Evolutionary conservation across 2,888 invertebrate genomes (phyloP).

Genomic region (Cotesia congregata): DNA sequence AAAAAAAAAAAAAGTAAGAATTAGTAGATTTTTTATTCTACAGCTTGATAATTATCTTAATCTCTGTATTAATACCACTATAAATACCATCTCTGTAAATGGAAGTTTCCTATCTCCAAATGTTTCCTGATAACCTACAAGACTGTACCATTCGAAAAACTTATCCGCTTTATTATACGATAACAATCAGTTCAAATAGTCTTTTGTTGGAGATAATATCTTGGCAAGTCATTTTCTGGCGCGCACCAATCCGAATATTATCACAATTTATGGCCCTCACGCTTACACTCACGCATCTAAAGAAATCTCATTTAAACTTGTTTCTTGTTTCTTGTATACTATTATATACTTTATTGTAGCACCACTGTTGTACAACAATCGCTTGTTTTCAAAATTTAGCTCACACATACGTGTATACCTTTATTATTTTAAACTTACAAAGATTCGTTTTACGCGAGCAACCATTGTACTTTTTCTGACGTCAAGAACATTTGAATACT

Average conservation of each 20-base stretch:
- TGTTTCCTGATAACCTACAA: conserved; percentile 28
- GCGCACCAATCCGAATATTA: conserved; percentile 25
- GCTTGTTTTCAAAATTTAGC: conserved; percentile 27
- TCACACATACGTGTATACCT: background rate
- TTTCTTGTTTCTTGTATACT: conserved; percentile 13
- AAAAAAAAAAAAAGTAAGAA: background rate
- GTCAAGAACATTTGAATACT: conserved; percentile 25
- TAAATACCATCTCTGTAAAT: conserved; percentile 13
- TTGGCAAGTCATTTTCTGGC: conserved; percentile 34
- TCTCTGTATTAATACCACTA: conserved; percentile 4
- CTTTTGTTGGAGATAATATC: conserved; percentile 26
- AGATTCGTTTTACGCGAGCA: background rate
- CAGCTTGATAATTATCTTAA: background rate
- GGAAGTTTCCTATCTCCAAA: conserved; percentile 25
- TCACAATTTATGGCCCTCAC: conserved; percentile 30
- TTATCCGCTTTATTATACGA: conserved; percentile 39
- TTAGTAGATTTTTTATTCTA: conserved; percentile 4
- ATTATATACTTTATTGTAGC: conserved; percentile 5
- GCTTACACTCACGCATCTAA: conserved; percentile 35
- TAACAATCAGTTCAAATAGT: conserved; percentile 41
- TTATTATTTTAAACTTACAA: conserved; percentile 2
- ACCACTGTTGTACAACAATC: conserved; percentile 25
- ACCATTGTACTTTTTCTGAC: conserved; percentile 12
- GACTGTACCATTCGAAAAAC: conserved; percentile 31
- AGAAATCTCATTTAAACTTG: conserved; percentile 32